Evolutionary conservation across 2,888 invertebrate species (phyloP).

Genomic region (Amiota mariae): DNA sequence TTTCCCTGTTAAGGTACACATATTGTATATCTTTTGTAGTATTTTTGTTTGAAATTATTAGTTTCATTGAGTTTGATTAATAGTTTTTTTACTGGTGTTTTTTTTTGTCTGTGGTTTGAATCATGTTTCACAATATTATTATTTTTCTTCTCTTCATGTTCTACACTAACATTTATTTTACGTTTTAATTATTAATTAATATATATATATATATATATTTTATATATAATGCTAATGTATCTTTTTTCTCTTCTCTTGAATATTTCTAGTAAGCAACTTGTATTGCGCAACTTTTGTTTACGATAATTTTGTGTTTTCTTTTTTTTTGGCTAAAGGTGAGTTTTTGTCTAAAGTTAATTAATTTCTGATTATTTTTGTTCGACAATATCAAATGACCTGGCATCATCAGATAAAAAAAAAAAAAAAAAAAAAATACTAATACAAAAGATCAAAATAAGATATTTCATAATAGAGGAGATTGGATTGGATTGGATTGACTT

Average conservation of each 20-base stretch:
- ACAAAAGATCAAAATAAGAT: neutral
- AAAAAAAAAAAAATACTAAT: neutral
- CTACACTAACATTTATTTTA: neutral
- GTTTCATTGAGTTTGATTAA: constrained; percentile 23
- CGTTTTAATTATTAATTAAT: constrained; percentile 9
- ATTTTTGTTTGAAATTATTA: neutral
- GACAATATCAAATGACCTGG: constrained; percentile 21
- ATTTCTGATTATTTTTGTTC: constrained; percentile 4
- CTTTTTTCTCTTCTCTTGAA: neutral
- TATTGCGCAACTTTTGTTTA: constrained; percentile 19
- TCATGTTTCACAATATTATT: constrained; percentile 12
- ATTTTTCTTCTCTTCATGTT: constrained; percentile 16
- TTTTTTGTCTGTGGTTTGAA: neutral
- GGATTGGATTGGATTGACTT: neutral
- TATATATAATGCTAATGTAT: constrained; percentile 2
- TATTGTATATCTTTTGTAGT: no score
- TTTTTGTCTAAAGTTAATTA: constrained; percentile 11
- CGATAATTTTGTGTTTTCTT: neutral
- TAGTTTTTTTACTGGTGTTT: neutral
- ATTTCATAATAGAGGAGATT: constrained; percentile 3
- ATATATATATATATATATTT: neutral
- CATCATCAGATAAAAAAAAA: neutral
- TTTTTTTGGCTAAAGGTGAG: constrained; percentile 25
- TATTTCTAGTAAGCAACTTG: constrained; percentile 4
- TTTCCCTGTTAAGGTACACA: neutral